Conservation (phyloP, 2,797 vertebrate genomes). For the Peromyscus attwateri region DNA sequence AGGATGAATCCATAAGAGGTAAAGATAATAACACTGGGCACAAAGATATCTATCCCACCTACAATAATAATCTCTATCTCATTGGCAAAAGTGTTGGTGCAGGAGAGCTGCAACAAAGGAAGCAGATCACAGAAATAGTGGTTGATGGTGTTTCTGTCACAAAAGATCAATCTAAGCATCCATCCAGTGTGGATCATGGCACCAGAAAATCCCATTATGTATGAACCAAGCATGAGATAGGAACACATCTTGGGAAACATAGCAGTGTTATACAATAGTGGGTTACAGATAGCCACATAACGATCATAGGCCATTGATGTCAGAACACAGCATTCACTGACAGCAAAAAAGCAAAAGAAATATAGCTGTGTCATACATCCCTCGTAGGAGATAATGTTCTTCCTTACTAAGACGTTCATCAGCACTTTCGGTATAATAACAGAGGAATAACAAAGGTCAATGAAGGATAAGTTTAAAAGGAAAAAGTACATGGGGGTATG, state of each 20-base stretch:
- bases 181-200: slow-evolving; percentile 34
- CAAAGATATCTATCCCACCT: not conserved
- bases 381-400: slow-evolving; percentile 63
- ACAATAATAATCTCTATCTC: not conserved
- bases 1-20: not conserved
- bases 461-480: slow-evolving; percentile 69
- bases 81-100: not conserved
- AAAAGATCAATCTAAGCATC: not conserved
- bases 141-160: not conserved
- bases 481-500: slow-evolving; percentile 75
- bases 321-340: slow-evolving; percentile 21
- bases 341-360: slow-evolving; percentile 73
- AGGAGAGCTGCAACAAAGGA: not conserved
- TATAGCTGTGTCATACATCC: slow-evolving; percentile 74
- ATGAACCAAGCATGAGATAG: not conserved
- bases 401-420: slow-evolving; percentile 30
- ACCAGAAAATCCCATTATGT: slow-evolving; percentile 5
- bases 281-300: not conserved
- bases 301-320: slow-evolving; percentile 76
- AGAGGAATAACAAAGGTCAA: slow-evolving; percentile 67
- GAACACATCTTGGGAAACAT: not conserved
- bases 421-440: slow-evolving; percentile 75
- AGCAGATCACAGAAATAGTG: not conserved
- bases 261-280: not conserved
- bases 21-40: not conserved